Conservation (phyloP, 1,140 invertebrate genomes). For the Chelonus insularis region DNA sequence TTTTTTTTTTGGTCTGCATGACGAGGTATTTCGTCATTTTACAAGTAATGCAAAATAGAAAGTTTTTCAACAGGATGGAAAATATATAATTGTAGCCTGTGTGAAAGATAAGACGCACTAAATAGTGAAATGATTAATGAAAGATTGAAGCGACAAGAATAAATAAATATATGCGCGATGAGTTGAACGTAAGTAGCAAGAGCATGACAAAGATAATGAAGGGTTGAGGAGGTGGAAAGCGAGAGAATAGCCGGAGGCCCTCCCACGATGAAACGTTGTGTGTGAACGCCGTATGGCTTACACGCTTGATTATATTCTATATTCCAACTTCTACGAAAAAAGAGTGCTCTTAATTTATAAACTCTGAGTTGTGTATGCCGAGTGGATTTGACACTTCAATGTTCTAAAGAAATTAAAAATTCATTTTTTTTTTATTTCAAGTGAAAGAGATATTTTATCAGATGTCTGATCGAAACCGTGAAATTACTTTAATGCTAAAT, state of each 20-base stretch:
- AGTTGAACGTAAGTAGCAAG: constrained; percentile 7
- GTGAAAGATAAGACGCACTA: no score
- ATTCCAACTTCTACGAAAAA: neutral
- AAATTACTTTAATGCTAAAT: no score
- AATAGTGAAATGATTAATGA: constrained; percentile 3
- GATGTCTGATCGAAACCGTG: no score
- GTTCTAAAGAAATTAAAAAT: neutral
- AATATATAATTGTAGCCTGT: no score
- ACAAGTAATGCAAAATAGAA: no score
- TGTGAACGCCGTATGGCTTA: constrained; percentile 30
- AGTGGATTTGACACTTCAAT: neutral
- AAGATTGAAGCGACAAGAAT: neutral
- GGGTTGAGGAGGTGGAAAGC: constrained; percentile 19
- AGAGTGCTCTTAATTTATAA: constrained; percentile 10
- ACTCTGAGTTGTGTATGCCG: neutral
- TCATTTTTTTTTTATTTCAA: no score
- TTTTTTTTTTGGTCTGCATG: no score
- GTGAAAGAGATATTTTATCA: no score
- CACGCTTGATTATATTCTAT: constrained; percentile 29
- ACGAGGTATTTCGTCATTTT: no score
- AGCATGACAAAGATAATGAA: constrained; percentile 26
- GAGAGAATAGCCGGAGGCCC: constrained; percentile 28
- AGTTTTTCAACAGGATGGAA: no score
- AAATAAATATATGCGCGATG: constrained; percentile 4
- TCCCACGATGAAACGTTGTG: constrained; percentile 26